These are phyloP conservation scores for Rhinolophus ferrumequinum DNA, from an alignment of 2,113 vertebrate genomes.

Conservation along the genomic window DNA sequence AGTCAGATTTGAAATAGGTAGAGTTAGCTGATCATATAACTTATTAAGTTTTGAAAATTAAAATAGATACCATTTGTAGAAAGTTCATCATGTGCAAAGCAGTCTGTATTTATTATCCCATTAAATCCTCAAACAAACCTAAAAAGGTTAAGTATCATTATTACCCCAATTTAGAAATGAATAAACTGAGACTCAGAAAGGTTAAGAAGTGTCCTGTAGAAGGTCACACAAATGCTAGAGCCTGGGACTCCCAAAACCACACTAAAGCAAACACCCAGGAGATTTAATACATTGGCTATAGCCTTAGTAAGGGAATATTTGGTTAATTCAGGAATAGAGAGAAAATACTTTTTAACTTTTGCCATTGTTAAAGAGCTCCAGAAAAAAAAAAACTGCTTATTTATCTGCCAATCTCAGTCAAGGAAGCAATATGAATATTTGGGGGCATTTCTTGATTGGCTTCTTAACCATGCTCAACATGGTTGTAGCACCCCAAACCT, in stretches of 20 bases:
- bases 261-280: not conserved
- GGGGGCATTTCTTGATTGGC: not conserved
- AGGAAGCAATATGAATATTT: not conserved
- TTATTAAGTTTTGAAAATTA: conserved; percentile 14
- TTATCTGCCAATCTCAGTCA: not conserved
- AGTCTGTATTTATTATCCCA: conserved; percentile 2
- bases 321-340: not conserved
- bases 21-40: not conserved
- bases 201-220: not conserved
- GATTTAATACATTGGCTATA: not conserved
- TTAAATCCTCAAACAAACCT: conserved; percentile 21
- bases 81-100: not conserved
- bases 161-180: not conserved
- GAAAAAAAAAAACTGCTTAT: not conserved
- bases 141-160: not conserved
- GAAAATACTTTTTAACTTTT: conserved; percentile 11
- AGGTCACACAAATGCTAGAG: not conserved
- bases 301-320: not conserved
- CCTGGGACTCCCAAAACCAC: not conserved
- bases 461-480: not conserved
- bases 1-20: conserved; percentile 5
- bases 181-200: not conserved
- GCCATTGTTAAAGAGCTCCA: not conserved
- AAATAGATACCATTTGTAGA: not conserved
- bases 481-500: not conserved